Conservation (phyloP, 2,113 vertebrate genomes). For the Apeltes quadracus region DNA sequence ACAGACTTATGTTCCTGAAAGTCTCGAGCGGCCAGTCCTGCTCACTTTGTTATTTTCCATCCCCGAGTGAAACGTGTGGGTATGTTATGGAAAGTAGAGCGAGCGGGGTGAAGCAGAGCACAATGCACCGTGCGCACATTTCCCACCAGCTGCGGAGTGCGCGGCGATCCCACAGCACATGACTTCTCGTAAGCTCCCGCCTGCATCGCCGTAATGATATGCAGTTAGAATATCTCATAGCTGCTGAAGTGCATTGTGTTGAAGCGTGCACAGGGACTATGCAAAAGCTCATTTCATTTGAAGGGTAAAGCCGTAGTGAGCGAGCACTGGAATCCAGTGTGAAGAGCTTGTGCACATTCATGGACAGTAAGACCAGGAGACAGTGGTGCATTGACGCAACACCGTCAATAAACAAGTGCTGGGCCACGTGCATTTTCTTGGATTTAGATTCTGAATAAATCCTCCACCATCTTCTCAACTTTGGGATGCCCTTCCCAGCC, state of each 20-base stretch:
- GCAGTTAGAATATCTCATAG: neutral
- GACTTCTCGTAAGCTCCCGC: neutral
- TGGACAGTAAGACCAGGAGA: no score
- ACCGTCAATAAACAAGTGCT: neutral
- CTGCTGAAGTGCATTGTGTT: neutral
- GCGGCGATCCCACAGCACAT: neutral
- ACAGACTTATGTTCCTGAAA: neutral
- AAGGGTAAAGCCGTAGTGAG: neutral
- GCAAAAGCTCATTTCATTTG: slow-evolving; percentile 1
- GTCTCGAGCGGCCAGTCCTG: neutral
- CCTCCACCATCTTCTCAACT: neutral
- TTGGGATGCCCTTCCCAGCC: neutral
- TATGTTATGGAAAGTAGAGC: neutral
- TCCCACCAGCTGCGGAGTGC: neutral
- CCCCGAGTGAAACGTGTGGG: slow-evolving; percentile 17
- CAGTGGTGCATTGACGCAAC: slow-evolving; percentile 11
- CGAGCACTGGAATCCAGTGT: neutral
- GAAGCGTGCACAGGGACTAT: neutral
- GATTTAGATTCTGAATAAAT: slow-evolving; percentile 12
- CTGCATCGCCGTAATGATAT: neutral
- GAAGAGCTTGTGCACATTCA: neutral
- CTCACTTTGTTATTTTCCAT: slow-evolving; percentile 19
- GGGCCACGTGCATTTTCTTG: neutral
- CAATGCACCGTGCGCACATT: neutral
- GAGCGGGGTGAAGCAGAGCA: neutral